Evolutionary conservation across 1,140 invertebrate species (phyloP).

Genomic region (Yoshiicerus persimilis): DNA sequence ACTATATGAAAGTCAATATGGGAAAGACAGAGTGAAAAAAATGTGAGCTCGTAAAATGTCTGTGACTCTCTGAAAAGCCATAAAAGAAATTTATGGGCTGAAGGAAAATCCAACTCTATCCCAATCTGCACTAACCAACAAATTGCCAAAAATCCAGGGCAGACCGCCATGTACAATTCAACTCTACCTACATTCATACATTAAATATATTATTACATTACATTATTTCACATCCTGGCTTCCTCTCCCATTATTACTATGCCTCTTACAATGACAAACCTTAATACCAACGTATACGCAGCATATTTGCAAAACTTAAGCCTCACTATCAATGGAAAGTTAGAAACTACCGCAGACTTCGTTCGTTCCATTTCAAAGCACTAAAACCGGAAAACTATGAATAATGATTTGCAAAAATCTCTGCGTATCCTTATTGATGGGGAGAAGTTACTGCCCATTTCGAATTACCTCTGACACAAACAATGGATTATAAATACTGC

Average conservation of each 20-base stretch:
- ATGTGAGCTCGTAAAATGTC: constrained; percentile 13
- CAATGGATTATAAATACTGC: neutral
- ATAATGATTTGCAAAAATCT: constrained; percentile 18
- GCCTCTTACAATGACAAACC: neutral
- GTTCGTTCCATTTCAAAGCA: neutral
- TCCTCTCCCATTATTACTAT: neutral
- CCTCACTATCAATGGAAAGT: neutral
- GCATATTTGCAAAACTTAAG: neutral
- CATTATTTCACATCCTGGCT: neutral
- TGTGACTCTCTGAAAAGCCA: constrained; percentile 11
- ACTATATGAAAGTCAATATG: neutral
- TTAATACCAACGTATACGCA: neutral
- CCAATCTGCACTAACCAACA: constrained; percentile 6
- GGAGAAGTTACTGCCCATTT: neutral
- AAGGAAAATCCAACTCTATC: constrained; percentile 16
- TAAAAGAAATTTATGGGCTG: constrained; percentile 18
- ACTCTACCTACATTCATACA: constrained; percentile 1
- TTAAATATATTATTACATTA: constrained; percentile 5
- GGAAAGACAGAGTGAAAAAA: neutral
- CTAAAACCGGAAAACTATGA: constrained; percentile 10
- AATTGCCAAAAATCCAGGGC: constrained; percentile 17
- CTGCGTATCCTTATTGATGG: neutral
- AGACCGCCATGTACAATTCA: neutral
- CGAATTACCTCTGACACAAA: constrained; percentile 12
- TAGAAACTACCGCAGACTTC: neutral